Percentiles rank a stretch among this genome's conserved stretches.
phyloP scores from a whole-genome alignment of 2,113 vertebrate genomes.

The Lipophrys pholis region DNA sequence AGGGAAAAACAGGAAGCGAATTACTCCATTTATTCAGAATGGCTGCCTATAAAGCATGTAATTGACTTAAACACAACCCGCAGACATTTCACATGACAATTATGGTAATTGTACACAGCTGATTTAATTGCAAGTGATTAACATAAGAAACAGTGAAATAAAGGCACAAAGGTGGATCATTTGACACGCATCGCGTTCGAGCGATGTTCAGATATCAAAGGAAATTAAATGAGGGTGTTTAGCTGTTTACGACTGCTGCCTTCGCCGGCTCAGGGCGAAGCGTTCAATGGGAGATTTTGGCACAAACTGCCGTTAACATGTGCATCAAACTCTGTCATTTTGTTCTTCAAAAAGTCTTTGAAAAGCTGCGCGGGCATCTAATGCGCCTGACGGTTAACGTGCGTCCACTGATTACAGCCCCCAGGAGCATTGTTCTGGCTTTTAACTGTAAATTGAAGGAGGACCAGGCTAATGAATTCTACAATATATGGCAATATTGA shows the following conservation, averaged over 20 bases:
- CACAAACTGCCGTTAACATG: too few relatives aligned
- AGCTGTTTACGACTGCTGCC: not conserved
- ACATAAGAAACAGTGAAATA: constrained; percentile 25
- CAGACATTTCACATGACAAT: constrained; percentile 39
- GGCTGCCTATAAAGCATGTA: constrained; percentile 45
- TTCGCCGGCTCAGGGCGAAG: not conserved
- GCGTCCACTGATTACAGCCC: not conserved
- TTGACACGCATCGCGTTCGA: not conserved
- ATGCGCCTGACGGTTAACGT: constrained; percentile 8
- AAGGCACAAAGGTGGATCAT: constrained; percentile 18
- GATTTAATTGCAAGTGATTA: constrained; percentile 49
- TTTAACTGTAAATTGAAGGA: constrained; percentile 34
- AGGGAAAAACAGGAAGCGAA: constrained; percentile 59
- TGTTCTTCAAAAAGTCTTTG: constrained; percentile 5
- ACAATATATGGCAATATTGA: constrained; percentile 37
- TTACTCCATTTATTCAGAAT: constrained; percentile 47
- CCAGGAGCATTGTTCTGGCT: constrained; percentile 5
- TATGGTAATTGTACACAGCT: constrained; percentile 24
- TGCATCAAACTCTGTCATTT: not conserved
- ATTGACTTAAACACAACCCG: constrained; percentile 52
- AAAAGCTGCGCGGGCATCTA: not conserved
- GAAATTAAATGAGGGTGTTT: constrained; percentile 12
- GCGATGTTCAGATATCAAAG: constrained; percentile 9
- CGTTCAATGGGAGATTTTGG: too few relatives aligned
- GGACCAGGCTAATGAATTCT: constrained; percentile 20